These are phyloP conservation scores for Molanna angustata DNA, from an alignment of 2,888 invertebrate genomes.

Conservation along the genomic window DNA sequence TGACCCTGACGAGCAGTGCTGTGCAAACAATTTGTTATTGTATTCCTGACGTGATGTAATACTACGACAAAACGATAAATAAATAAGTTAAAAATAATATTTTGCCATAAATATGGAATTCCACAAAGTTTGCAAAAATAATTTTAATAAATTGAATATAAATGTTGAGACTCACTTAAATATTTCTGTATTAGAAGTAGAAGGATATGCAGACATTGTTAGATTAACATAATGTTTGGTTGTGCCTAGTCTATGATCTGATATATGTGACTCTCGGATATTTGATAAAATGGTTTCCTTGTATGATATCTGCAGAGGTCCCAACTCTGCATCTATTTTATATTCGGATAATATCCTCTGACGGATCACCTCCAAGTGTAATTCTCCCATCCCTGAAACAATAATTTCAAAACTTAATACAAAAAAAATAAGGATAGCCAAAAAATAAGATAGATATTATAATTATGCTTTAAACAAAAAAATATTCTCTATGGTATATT, in stretches of 20 bases:
- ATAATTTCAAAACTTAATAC: neutral
- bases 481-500: too few species aligned
- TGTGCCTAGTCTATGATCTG: conserved; percentile 65
- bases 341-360: conserved; percentile 86
- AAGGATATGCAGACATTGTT: conserved; percentile 59
- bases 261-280: conserved; percentile 47
- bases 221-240: conserved; percentile 60
- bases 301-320: conserved; percentile 90
- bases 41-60: too few species aligned
- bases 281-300: conserved; percentile 63
- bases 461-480: too few species aligned
- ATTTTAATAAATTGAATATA: too few species aligned
- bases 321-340: conserved; percentile 86
- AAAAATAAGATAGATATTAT: neutral
- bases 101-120: too few species aligned
- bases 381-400: conserved; percentile 87
- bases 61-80: too few species aligned
- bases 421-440: neutral
- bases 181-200: conserved; percentile 13
- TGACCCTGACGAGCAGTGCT: too few species aligned
- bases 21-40: too few species aligned
- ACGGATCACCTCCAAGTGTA: conserved; percentile 92
- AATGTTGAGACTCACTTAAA: conserved; percentile 1
- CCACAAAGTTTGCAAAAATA: too few species aligned
- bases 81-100: too few species aligned